Evolutionary conservation across 2,888 invertebrate species (phyloP).

Genomic region (Drosophila ezoana): DNA sequence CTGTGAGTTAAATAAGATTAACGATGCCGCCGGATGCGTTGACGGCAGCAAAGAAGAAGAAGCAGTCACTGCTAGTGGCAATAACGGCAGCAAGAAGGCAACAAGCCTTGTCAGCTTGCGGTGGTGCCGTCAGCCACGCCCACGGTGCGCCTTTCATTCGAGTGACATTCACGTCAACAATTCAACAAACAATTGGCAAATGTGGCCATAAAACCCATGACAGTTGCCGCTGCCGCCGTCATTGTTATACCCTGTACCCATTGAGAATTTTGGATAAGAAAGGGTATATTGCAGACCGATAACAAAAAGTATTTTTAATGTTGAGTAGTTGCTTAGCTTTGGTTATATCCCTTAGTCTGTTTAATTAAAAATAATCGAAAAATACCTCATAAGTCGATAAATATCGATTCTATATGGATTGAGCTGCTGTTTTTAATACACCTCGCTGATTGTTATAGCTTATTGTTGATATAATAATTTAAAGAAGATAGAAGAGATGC

Average conservation of each 20-base stretch:
- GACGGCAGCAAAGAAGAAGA: slow-evolving; percentile 21
- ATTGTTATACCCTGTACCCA: slow-evolving; percentile 12
- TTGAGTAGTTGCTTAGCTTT: too few relatives aligned
- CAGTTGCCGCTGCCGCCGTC: slow-evolving; percentile 55
- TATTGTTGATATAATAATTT: too few relatives aligned
- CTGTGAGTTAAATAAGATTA: slow-evolving; percentile 70
- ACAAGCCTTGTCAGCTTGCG: slow-evolving; percentile 31
- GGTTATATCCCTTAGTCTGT: too few relatives aligned
- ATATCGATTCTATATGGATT: too few relatives aligned
- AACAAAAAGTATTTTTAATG: too few relatives aligned
- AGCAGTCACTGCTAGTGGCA: slow-evolving; percentile 14
- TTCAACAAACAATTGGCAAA: slow-evolving; percentile 82
- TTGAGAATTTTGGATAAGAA: neutral
- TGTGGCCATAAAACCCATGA: slow-evolving; percentile 80
- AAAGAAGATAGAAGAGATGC: too few relatives aligned
- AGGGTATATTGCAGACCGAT: neutral
- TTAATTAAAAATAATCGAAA: too few relatives aligned
- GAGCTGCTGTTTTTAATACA: too few relatives aligned
- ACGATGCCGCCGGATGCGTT: slow-evolving; percentile 47
- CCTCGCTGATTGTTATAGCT: too few relatives aligned
- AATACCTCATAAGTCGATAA: too few relatives aligned
- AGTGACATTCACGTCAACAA: slow-evolving; percentile 77
- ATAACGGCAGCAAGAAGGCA: slow-evolving; percentile 8
- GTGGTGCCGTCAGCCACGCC: slow-evolving; percentile 8
- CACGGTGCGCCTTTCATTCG: slow-evolving; percentile 43